A percentile compares a stretch with the other conserved stretches of the same genome.
These are phyloP conservation scores for Benthosema pterotum DNA, from an alignment of 2,797 vertebrate species.

Conservation along the genomic window DNA sequence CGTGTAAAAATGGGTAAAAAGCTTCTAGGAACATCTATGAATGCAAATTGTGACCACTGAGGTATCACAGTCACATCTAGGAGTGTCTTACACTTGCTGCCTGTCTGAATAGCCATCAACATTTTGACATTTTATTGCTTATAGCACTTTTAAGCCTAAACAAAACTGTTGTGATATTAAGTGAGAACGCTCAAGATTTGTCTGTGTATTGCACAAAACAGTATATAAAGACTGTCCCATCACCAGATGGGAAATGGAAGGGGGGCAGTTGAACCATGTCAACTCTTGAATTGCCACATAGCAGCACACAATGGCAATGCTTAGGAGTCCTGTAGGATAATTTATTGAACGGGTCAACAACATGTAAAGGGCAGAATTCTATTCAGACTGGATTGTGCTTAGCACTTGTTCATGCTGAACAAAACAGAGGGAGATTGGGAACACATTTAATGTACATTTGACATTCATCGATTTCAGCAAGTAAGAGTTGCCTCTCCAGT, in stretches of 20 bases:
- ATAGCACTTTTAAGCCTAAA: too few species aligned
- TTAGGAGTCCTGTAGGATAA: conserved; percentile 11
- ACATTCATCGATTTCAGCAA: neutral
- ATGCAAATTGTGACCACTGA: too few species aligned
- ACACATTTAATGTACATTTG: neutral
- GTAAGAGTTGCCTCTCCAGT: too few species aligned
- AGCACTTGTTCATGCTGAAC: neutral
- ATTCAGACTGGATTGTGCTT: neutral
- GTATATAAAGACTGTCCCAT: neutral
- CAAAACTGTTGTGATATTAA: too few species aligned
- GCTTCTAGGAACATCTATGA: too few species aligned
- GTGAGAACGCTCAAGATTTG: too few species aligned
- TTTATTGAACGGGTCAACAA: conserved; percentile 33
- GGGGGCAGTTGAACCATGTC: conserved; percentile 10
- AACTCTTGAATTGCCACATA: conserved; percentile 1
- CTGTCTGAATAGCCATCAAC: too few species aligned
- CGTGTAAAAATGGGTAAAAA: too few species aligned
- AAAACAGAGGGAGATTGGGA: neutral
- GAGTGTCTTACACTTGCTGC: too few species aligned
- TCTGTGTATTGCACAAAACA: too few species aligned
- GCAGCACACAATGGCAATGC: conserved; percentile 13
- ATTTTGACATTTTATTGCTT: too few species aligned
- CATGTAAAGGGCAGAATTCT: neutral
- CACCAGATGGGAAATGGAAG: neutral
- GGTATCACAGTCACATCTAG: too few species aligned